Evolutionary conservation across 2,888 invertebrate genomes (phyloP).

Genomic region (Cremastinae sp.): DNA sequence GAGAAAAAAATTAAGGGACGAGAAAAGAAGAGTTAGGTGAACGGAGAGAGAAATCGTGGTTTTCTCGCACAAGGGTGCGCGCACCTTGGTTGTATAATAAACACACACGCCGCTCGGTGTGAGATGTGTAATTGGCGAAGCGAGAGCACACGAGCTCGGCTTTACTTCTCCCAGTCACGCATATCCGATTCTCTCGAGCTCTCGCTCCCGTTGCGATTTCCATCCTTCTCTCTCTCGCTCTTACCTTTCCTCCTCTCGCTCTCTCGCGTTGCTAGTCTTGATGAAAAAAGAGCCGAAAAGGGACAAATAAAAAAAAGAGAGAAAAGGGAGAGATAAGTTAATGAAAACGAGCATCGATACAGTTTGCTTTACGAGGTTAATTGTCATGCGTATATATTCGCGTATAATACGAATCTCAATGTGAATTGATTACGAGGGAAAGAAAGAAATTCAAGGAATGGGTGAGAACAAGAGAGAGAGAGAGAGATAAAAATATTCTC

Average conservation of each 20-base stretch:
- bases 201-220: conserved; percentile 37
- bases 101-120: conserved; percentile 32
- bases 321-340: conserved; percentile 72
- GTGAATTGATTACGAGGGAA: conserved; percentile 71
- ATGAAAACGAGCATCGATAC: conserved; percentile 76
- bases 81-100: conserved; percentile 49
- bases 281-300: neutral
- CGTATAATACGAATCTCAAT: conserved; percentile 62
- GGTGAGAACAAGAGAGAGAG: conserved; percentile 45
- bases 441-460: neutral
- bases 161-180: conserved; percentile 76
- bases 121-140: conserved; percentile 62
- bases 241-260: conserved; percentile 38
- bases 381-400: conserved; percentile 73
- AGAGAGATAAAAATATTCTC: conserved; percentile 30
- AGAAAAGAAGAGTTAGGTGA: conserved; percentile 8
- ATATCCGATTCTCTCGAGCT: conserved; percentile 60
- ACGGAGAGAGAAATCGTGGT: conserved; percentile 58
- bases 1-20: conserved; percentile 10
- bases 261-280: neutral
- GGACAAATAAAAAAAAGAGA: conserved; percentile 27
- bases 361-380: conserved; percentile 74
- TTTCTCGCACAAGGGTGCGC: conserved; percentile 60
- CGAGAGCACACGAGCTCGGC: conserved; percentile 52
- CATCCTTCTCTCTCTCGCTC: conserved; percentile 36